Evolutionary conservation across 1,140 invertebrate species (phyloP), one percentile per base, ranked within the genome.

Genomic region (Drosophila arizonae): DNA sequence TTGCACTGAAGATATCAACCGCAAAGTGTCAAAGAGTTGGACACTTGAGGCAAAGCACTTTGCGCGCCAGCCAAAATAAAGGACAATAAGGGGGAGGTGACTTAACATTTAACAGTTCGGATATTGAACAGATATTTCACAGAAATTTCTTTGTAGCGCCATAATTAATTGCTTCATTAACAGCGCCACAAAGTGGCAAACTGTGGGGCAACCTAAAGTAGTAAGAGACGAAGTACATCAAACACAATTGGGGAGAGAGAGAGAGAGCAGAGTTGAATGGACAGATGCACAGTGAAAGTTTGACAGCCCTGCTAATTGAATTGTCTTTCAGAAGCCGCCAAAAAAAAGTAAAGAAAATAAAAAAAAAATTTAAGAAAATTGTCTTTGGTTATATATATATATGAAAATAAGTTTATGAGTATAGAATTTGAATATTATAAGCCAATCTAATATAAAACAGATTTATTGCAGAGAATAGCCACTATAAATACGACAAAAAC

Each of bases 101-200:
- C 36, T 87, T 79, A 78, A 87, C 82, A 72, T 85, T 86, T 86
- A 61, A 77, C 55, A 69, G 68, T 67, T 72, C 15, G 21, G 21
- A 60, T 60, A 52, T 57, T 30, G 26, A 21, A 54, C 52, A 36
- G 30, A 67, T 60, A 52, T 57, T 41, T 8, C 26, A 55, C 52
- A 61, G 58, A 76, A 82, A 71, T 73, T 70, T 57, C 43, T 57
- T 61, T 58, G 57, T 39, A 11, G 21, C 43, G 58, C 39, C 61
- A 87, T 88, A 88, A 87, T 88, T 87, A 87, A 88, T 87, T 88
- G 84, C 84, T 84, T 88, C 82, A 87, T 82, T 87, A 82, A 79
- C 76, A 68, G 61, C 54, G 65, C 65, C 52, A 52, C 51, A 80
- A 76, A 85, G 61, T 43, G 52, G 51, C 56, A 65, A 48, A 68